Base-by-base conservation (phyloP, 2,113 vertebrate genomes). In the Mobula hypostoma region DNA sequence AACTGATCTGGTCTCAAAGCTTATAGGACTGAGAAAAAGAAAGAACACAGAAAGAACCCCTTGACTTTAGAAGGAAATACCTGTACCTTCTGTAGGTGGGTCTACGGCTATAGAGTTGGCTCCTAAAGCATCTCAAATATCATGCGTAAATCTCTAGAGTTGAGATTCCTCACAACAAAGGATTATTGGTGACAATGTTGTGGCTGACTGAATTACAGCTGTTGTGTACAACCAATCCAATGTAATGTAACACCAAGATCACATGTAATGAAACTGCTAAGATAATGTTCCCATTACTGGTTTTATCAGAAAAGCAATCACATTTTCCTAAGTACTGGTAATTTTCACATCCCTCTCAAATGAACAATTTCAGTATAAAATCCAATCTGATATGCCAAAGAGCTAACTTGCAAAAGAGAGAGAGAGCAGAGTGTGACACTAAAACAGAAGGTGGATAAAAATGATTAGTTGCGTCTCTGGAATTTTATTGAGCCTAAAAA, bases 401-500 rank as follows among this genome's bases (percentile, higher is more conserved):
- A 93, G 74, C 19, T 93, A 93, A 1, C 70, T 40, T 8, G 91
- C 24, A 29, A 48, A 32, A 76, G 40, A 12, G 40, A 29, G 70
- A 12, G 40, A 29, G 74, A 74, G 36, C 90, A 27, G 70, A 93
- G 32, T 48, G 63, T 24, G 58, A 32, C 15, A 66, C n/a, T 68
- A 91, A 91, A 91, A 66, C 15, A 56, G 91, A 74, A 48, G 0
- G 36, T 27, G 70, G 90, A 19, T 93, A 68, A 48, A 8, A 74
- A 21, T 93, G 36, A 93, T 48, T 56, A 48, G 91, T 74, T 93
- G 66, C 0, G n/a, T 68, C 14, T 90, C 61, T 83, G 32, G 61
- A 90, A 90, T 90, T 88, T 90, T 29, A 93, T 70, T 93, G 91
- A 93, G 40, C 70, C 91, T 74, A 56, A 93, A 93, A 70, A 48